phyloP scores from a whole-genome alignment of 2,113 vertebrate species.

The Scatophagus argus region DNA sequence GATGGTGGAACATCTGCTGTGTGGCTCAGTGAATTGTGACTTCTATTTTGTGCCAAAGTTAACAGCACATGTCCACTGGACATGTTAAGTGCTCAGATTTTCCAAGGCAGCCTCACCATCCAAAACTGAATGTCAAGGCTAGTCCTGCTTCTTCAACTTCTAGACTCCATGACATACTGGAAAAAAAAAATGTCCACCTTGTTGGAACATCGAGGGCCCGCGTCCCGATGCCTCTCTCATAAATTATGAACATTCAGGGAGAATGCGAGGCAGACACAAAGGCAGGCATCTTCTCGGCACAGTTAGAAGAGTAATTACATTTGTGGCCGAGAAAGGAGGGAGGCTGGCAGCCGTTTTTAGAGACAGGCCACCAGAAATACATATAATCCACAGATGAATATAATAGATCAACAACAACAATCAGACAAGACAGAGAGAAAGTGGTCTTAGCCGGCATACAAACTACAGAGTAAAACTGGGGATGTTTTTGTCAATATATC shows the following conservation, averaged over 20 bases:
- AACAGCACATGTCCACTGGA: conserved; percentile 9
- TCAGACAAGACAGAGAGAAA: not conserved
- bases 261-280: conserved; percentile 26
- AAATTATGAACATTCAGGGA: conserved; percentile 48
- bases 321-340: conserved; percentile 30
- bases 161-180: too few relatives aligned
- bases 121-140: not conserved
- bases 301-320: conserved; percentile 59
- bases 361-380: conserved; percentile 9
- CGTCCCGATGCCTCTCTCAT: conserved; percentile 33
- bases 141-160: not conserved
- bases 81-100: conserved; percentile 1
- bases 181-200: conserved; percentile 28
- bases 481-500: conserved; percentile 32
- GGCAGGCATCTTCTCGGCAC: conserved; percentile 20
- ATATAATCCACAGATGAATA: conserved; percentile 38
- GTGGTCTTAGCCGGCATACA: not conserved
- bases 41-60: conserved; percentile 1
- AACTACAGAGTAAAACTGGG: not conserved
- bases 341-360: conserved; percentile 25
- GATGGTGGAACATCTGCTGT: not conserved
- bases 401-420: conserved; percentile 9
- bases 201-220: conserved; percentile 5
- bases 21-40: not conserved
- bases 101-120: not conserved